A percentile compares a stretch with the other conserved stretches of the same genome.
phyloP scores from a whole-genome alignment of 1,140 invertebrate species.

The Penaeus chinensis region DNA sequence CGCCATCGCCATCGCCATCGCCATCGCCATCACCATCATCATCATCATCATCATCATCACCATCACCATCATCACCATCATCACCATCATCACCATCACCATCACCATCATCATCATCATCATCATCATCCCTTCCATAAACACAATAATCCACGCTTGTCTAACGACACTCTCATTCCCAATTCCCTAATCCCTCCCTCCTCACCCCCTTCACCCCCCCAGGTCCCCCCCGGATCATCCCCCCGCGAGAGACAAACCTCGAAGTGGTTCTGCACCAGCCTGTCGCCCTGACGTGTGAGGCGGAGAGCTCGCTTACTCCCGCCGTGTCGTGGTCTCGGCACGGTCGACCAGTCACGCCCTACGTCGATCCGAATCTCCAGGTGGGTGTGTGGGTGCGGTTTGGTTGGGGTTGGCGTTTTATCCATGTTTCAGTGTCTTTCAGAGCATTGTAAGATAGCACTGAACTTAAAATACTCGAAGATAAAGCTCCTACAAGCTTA shows the following conservation, averaged over 20 bases:
- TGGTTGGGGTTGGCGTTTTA: no score
- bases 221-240: slow-evolving; percentile 39
- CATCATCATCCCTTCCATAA: no score
- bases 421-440: no score
- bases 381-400: slow-evolving; percentile 1
- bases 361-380: slow-evolving; percentile 36
- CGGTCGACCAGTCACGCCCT: slow-evolving; percentile 36
- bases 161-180: not conserved
- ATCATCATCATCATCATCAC: no score
- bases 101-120: no score
- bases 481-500: no score
- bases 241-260: slow-evolving; percentile 17
- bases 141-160: not conserved
- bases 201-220: not conserved
- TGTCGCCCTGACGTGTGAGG: slow-evolving; percentile 40
- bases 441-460: no score
- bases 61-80: no score
- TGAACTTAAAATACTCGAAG: no score
- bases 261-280: slow-evolving; percentile 27
- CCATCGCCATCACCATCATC: no score
- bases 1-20: no score
- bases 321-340: slow-evolving; percentile 44
- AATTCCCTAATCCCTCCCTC: not conserved
- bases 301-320: slow-evolving; percentile 27
- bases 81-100: no score